A percentile compares a stretch with the other conserved stretches of the same genome.
Conservation (phyloP, 2,888 invertebrate genomes). For the Polia nebulosa region DNA sequence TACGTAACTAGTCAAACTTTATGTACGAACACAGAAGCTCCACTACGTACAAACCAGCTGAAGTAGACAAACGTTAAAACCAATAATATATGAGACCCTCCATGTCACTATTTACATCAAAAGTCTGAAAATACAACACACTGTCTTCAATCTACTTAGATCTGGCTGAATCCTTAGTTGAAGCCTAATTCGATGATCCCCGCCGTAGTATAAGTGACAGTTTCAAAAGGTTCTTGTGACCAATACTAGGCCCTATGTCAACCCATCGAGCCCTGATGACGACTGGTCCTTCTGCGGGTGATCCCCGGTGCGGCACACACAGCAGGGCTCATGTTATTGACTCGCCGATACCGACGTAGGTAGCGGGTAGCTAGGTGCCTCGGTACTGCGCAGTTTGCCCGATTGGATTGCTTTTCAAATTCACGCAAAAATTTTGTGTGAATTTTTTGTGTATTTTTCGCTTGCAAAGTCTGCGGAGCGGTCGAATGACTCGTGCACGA, state of each 20-base stretch:
- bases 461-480: background rate
- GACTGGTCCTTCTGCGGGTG: slow-evolving; percentile 34
- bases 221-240: background rate
- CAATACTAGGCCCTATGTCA: background rate
- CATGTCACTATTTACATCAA: background rate
- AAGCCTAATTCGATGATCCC: background rate
- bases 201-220: too few relatives aligned
- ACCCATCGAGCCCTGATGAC: background rate
- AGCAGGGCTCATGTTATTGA: slow-evolving; percentile 33
- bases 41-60: background rate
- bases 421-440: slow-evolving; percentile 24
- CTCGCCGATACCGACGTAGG: slow-evolving; percentile 23
- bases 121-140: background rate
- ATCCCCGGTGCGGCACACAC: background rate
- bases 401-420: slow-evolving; percentile 45
- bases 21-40: slow-evolving; percentile 28
- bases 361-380: background rate
- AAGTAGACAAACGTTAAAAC: too few relatives aligned
- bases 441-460: slow-evolving; percentile 13
- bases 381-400: slow-evolving; percentile 20
- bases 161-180: too few relatives aligned
- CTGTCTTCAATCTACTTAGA: background rate
- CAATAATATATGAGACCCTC: background rate
- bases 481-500: background rate
- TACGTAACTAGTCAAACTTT: background rate